Percentiles rank a stretch among this genome's conserved stretches.
These are phyloP conservation scores for Paralichthys olivaceus DNA, from an alignment of 2,113 vertebrate species.

Conservation along the genomic window DNA sequence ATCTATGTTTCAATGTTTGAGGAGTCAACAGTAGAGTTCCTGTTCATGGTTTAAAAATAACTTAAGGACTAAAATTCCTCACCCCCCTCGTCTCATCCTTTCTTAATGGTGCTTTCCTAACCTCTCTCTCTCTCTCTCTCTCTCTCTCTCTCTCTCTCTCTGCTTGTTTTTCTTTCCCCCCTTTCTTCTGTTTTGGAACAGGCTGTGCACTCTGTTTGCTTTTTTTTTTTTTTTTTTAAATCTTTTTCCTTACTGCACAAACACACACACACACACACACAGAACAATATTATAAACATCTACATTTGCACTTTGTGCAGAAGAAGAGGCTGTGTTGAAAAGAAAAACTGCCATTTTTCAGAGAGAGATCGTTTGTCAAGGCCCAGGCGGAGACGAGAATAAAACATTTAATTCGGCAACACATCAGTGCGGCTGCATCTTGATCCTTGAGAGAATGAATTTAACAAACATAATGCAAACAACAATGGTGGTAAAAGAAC, in stretches of 20 bases:
- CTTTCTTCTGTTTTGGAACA: slow-evolving; percentile 4
- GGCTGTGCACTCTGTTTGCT: neutral
- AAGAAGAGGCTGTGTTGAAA: neutral
- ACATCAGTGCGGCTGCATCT: too few species aligned
- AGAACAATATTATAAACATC: neutral
- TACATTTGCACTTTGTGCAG: neutral
- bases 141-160: slow-evolving; percentile 16
- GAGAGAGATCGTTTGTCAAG: neutral
- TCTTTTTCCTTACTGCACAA: too few species aligned
- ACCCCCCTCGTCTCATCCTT: slow-evolving; percentile 46
- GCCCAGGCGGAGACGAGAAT: too few species aligned
- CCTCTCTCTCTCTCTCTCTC: slow-evolving; percentile 43
- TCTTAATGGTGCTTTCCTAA: slow-evolving; percentile 53
- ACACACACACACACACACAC: neutral
- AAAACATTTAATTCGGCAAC: too few species aligned
- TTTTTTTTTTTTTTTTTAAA: neutral
- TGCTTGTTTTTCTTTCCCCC: slow-evolving; percentile 5
- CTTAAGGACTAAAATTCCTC: slow-evolving; percentile 72
- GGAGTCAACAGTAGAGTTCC: slow-evolving; percentile 79
- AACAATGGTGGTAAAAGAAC: too few species aligned
- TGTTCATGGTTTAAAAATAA: slow-evolving; percentile 82
- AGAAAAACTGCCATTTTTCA: neutral
- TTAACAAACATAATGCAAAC: too few species aligned
- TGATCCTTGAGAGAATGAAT: too few species aligned
- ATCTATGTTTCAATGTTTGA: slow-evolving; percentile 65